These are phyloP conservation scores for Tautogolabrus adspersus DNA, from an alignment of 2,113 vertebrate genomes.

Conservation along the genomic window DNA sequence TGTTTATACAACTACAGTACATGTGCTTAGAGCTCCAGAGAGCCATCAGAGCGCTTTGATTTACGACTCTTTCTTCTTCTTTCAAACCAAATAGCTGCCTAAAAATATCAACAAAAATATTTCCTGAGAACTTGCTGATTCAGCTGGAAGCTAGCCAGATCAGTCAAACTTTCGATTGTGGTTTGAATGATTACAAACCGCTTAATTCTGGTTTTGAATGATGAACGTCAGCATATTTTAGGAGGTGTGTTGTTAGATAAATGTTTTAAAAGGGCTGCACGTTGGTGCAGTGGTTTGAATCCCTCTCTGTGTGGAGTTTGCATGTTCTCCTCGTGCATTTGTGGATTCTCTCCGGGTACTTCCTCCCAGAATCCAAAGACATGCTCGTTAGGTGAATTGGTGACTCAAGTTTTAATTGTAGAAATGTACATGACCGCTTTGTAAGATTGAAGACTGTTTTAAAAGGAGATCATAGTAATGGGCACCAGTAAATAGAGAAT, in stretches of 20 bases:
- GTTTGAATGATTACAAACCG: neutral
- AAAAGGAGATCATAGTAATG: too few relatives aligned
- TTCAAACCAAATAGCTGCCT: conserved; percentile 5
- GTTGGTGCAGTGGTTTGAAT: neutral
- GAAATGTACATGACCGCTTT: too few relatives aligned
- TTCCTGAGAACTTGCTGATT: neutral
- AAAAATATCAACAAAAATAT: neutral
- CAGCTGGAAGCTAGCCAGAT: neutral
- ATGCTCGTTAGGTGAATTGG: neutral
- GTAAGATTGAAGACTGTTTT: too few relatives aligned
- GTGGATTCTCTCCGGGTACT: too few relatives aligned
- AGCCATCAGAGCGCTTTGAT: conserved; percentile 2
- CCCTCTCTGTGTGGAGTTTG: too few relatives aligned
- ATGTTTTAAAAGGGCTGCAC: too few relatives aligned
- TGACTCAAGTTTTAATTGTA: too few relatives aligned
- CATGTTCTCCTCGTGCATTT: too few relatives aligned
- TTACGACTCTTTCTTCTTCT: conserved; percentile 1
- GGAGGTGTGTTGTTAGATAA: neutral
- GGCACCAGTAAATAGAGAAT: too few relatives aligned
- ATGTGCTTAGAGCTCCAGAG: conserved; percentile 13
- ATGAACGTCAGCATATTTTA: neutral
- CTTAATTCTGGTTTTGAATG: neutral
- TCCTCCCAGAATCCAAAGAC: too few relatives aligned
- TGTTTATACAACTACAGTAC: neutral
- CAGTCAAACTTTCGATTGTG: neutral